Evolutionary conservation across 2,113 vertebrate genomes (phyloP).

Genomic region (Craseonycteris thonglongyai): DNA sequence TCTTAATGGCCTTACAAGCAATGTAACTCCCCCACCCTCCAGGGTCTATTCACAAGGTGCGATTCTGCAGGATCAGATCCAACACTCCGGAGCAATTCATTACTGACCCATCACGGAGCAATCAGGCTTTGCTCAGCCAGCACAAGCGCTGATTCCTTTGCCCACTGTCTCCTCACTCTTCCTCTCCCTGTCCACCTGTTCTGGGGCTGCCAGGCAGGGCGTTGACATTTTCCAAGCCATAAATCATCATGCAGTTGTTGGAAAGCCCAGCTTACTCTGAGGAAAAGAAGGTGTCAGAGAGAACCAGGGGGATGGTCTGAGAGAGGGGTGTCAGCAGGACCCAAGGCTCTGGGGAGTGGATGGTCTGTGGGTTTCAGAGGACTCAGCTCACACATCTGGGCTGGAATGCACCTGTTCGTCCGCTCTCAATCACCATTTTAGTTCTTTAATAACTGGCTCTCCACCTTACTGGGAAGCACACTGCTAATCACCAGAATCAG

Average conservation of each 20-base stretch:
- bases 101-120: conserved; percentile 28
- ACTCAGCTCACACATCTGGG: background rate
- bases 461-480: background rate
- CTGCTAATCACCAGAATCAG: background rate
- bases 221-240: conserved; percentile 4
- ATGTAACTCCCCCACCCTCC: conserved; percentile 50
- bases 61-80: conserved; percentile 11
- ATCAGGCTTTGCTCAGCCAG: background rate
- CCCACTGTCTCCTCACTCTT: conserved; percentile 40
- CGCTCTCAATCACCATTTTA: background rate
- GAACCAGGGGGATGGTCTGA: background rate
- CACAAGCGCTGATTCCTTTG: background rate
- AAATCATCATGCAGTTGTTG: conserved; percentile 35
- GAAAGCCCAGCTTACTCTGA: background rate
- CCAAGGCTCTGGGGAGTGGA: background rate
- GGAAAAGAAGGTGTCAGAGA: background rate
- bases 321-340: background rate
- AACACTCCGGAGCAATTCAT: conserved; percentile 63
- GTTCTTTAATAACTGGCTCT: background rate
- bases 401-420: too few relatives aligned
- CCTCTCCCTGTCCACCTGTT: background rate
- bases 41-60: conserved; percentile 47
- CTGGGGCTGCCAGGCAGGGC: background rate
- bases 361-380: background rate
- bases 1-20: conserved; percentile 72